Evolutionary conservation across 2,888 invertebrate species (phyloP), one percentile per base, ranked within the genome.

Genomic region (Nephrotoma guestfalica): DNA sequence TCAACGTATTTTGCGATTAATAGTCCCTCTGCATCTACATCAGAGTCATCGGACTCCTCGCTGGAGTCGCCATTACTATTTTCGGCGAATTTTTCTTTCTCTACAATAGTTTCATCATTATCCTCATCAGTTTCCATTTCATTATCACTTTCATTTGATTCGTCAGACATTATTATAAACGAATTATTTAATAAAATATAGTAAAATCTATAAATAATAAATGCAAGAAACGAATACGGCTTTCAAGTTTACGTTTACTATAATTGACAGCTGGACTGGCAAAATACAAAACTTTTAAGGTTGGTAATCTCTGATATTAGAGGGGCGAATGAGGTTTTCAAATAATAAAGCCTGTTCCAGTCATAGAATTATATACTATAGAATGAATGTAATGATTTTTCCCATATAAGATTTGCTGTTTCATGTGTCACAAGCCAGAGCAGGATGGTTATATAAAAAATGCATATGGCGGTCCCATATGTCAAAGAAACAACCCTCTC

Each of bases 61-160:
- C 88, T 57, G 42, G 87, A 41, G 41, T 87, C 86, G 87, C 40
- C 41, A 85, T 85, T 43, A 40, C 9, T 43, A 9, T 84, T 89
- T 88, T 89, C 89, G 15, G 89, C 89, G 57, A 89, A 89, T 87
- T 89, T 89, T 84, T 89, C 89, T 83, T 89, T 30, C 2, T 0
- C 71, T 30, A 71, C 89, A 85, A 88, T 89, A 45, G 15, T 47
- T 30, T 40, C 87, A 42, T 45, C 40, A 6, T 83, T 30, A 13
- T 85, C 86, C 30, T 85, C 86, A 13, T 86, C 87, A n/a, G 43
- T 84, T 30, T 43, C n/a, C 85, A n/a, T 85, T 18, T 86, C 87
- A 83, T 83, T 40, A 1, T 83, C 83, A 5, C n/a, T 83, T 41
- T 83, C 83, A n/a, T 84, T 84, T 7, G 41, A 30, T 9, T 71